Base-by-base conservation (phyloP, 1,140 invertebrate genomes). In the Eumaeus atala region DNA sequence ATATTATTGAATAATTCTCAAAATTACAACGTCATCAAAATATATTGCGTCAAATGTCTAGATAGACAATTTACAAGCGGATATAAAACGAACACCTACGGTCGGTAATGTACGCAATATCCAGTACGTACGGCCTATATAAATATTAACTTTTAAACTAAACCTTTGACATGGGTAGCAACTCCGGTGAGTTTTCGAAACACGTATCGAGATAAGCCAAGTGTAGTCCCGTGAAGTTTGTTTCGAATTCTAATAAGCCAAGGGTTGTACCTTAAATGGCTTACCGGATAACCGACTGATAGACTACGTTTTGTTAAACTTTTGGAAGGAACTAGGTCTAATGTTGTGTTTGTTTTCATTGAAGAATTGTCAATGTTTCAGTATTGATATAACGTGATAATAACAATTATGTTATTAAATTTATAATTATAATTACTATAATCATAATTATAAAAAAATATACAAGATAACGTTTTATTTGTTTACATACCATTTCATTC, bases 171-270 rank as follows among this genome's bases (percentile, higher is more conserved):
- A 50, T 54, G 68, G 66, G 68, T 70, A 44, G 64, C 62, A 74
- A 28, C 21, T 28, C 21, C 21, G 21, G 69, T 65, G 58, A 58
- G 59, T 61, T 69, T 72, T 62, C 64, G 36, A 51, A 56, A 58
- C 68, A 76, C 66, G 69, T 74, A 74, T 64, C 59, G 63, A 71
- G 77, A 82, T 81, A 79, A 50, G 34, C 34, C 65, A 70, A 74
- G 78, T 80, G 67, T 49, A 33, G 63, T 64, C 61, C 73, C 73
- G 65, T 67, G 74, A 82, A 79, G 60, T 84, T 84, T 76, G 74
- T 77, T 70, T 62, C 59, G 76, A 77, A 83, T 82, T 79, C 77
- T 80, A 84, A 82, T 80, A 78, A 78, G 73, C 64, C 59, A 48
- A 64, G 68, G 70, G 66, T 68, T 60, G 66, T 54, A 33, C 51